Evolutionary conservation across 1,140 invertebrate genomes (phyloP), one percentile per base, ranked within the genome.

Genomic region (Drosophila pseudoananassae): DNA sequence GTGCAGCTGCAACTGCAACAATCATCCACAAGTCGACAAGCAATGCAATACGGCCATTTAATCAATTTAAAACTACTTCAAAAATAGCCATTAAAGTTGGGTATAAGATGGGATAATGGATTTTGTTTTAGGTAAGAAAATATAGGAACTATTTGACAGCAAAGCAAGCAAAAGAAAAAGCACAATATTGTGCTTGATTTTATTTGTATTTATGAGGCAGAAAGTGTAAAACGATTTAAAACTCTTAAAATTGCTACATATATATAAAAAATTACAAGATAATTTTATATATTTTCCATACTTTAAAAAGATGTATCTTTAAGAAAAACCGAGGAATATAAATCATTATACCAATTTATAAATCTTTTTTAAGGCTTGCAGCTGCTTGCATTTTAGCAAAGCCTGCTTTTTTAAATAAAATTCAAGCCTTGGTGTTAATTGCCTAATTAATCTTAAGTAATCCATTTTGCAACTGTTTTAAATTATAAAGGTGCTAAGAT

Each of bases 31-130:
- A 12, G 17, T 15, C 14, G 38, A 20, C 14, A 54, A 36, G 31
- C 40, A 68, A 69, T 10, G 15, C 38, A 47, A 43, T 36, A 9
- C 38, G 55, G 43, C 17, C 45, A 69, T 56, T 69, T 69, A 27
- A 27, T 27, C 25, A 27, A 27, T 27, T 27, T 27, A 27, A 27
- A 54, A 27, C 47, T 68, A 10, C 29, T n/a, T 12, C 38, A 54
- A 36, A 46, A 53, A 20, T 17, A 15, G 47, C 15, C 45, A 53
- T 53, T 46, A 27, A 66, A 46, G 38, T 25, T 27, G 20, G 12
- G 7, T 14, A 36, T 29, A 31, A 9, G 23, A 20, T 45, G 4
- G 12, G 14, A 46, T 46, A 9, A 64, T 33, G 14, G 58, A 3
- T 31, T 40, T 38, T 51, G 7, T 43, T 7, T 14, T 27, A 27